These are phyloP conservation scores for Clytia hemisphaerica DNA, from an alignment of 30 jellyfish, hydroid and myxozoan genomes.

Conservation along the genomic window DNA sequence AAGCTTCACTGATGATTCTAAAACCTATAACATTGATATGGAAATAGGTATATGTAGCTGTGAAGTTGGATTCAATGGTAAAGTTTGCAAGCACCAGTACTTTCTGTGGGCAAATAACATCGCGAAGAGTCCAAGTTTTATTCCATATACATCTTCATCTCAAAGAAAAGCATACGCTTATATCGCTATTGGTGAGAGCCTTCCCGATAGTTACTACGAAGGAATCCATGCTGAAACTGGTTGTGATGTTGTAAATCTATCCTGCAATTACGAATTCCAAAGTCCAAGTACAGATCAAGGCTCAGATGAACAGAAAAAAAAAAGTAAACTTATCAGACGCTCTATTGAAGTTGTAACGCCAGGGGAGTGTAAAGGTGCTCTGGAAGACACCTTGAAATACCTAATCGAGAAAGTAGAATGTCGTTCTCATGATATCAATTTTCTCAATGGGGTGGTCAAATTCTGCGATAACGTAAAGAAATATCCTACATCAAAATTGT, in stretches of 20 bases:
- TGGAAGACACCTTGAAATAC: neutral
- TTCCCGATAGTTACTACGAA: neutral
- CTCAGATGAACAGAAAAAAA: too few species aligned
- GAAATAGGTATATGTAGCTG: constrained; percentile 1
- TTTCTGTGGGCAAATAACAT: constrained; percentile 10
- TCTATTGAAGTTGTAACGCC: neutral
- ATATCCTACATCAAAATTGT: neutral
- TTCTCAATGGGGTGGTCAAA: neutral
- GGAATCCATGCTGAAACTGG: constrained; percentile 26
- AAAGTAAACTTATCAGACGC: too few species aligned
- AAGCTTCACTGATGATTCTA: neutral
- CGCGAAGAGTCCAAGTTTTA: neutral
- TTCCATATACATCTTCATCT: neutral
- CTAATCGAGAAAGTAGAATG: neutral
- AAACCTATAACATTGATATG: neutral
- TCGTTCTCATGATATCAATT: neutral
- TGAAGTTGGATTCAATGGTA: neutral
- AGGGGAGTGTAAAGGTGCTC: neutral
- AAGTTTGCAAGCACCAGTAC: constrained; percentile 20
- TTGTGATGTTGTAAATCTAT: too few species aligned
- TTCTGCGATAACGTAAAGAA: neutral
- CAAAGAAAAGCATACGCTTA: constrained; percentile 2
- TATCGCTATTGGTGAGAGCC: neutral
- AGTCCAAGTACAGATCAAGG: too few species aligned
- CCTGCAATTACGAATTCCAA: too few species aligned